These are phyloP conservation scores for Microcebus ravelobensis DNA, from an alignment of 2,113 vertebrate genomes.

Conservation along the genomic window DNA sequence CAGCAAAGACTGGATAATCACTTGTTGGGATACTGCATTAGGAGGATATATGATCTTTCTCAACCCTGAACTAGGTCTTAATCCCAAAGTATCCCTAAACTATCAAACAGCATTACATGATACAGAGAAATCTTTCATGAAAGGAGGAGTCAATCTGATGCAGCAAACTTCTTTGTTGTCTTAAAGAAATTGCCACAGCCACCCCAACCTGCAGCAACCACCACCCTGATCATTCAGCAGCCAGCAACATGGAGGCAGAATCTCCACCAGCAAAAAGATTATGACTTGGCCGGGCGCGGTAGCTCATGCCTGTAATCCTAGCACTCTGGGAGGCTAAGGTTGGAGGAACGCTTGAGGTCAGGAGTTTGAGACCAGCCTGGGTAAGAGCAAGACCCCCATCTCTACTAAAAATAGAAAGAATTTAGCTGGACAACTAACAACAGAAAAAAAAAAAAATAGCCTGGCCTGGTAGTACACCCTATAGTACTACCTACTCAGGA, in stretches of 20 bases:
- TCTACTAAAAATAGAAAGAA: too few relatives aligned
- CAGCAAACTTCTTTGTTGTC: not conserved
- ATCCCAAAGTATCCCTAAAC: not conserved
- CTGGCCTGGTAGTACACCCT: too few relatives aligned
- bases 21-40: not conserved
- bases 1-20: not conserved
- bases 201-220: not conserved
- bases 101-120: not conserved
- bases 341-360: too few relatives aligned
- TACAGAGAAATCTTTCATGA: not conserved
- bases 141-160: not conserved
- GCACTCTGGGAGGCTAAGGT: too few relatives aligned
- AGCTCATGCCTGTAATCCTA: too few relatives aligned
- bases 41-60: not conserved
- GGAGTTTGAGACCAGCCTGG: too few relatives aligned
- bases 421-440: too few relatives aligned
- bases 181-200: not conserved
- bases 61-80: not conserved
- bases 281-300: not conserved
- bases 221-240: not conserved
- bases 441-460: too few relatives aligned
- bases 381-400: too few relatives aligned
- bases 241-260: not conserved
- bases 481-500: too few relatives aligned
- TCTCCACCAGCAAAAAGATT: not conserved